A percentile compares a stretch with the other conserved stretches of the same genome.
Conservation (phyloP, 1,140 invertebrate genomes). For the Camponotus vicinus region DNA sequence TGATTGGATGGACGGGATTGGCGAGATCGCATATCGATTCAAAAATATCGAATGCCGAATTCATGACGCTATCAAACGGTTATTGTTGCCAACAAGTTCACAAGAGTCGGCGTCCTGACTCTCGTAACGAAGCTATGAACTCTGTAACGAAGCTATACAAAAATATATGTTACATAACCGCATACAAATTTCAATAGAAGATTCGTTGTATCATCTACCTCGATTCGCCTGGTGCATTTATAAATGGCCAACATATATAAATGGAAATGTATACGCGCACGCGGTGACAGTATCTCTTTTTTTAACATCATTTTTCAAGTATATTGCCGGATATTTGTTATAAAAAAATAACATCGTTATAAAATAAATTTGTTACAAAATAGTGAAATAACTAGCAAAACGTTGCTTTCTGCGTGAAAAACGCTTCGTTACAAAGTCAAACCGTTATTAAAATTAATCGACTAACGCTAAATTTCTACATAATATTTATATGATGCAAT, state of each 20-base stretch:
- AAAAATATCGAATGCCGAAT: slow-evolving; percentile 54
- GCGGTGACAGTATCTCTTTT: background rate
- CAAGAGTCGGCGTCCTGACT: slow-evolving; percentile 36
- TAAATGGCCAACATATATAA: slow-evolving; percentile 8
- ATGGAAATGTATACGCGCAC: background rate
- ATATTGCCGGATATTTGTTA: background rate
- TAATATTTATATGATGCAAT: background rate
- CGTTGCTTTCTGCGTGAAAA: background rate
- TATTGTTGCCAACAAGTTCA: slow-evolving; percentile 44
- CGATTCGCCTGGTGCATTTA: slow-evolving; percentile 20
- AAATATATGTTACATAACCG: slow-evolving; percentile 61
- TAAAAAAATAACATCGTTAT: background rate
- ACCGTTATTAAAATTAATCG: background rate
- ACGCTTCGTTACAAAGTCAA: background rate
- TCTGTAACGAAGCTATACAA: slow-evolving; percentile 56
- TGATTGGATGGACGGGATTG: slow-evolving; percentile 46
- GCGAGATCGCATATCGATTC: slow-evolving; percentile 37
- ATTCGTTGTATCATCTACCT: slow-evolving; percentile 17
- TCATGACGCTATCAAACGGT: slow-evolving; percentile 62
- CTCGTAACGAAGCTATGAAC: slow-evolving; percentile 29
- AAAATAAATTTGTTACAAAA: background rate
- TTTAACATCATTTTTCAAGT: background rate
- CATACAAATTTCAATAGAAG: slow-evolving; percentile 49
- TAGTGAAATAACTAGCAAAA: slow-evolving; percentile 9
- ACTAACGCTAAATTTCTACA: background rate